Conservation (phyloP, 2,113 vertebrate genomes). For the Catharus fuscescens region DNA sequence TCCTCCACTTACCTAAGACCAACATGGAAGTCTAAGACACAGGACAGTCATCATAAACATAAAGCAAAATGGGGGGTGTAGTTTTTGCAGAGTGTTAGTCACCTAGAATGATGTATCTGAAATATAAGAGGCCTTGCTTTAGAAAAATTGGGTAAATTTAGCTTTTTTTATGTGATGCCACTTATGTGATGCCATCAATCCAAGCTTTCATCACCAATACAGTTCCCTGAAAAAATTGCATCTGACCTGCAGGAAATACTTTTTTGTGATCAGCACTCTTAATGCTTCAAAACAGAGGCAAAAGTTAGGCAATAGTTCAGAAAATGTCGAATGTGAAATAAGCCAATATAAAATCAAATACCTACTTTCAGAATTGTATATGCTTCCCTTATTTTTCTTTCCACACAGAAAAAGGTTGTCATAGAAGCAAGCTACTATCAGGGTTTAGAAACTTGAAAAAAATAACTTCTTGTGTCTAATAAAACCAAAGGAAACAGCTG, state of each 20-base stretch:
- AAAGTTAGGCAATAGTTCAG: neutral
- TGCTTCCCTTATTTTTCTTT: neutral
- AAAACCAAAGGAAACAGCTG: neutral
- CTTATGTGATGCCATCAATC: rapidly evolving
- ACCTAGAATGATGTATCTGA: slow-evolving; percentile 23
- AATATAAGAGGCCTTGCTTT: neutral
- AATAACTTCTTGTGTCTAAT: neutral
- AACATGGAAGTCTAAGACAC: neutral
- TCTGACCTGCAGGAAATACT: neutral
- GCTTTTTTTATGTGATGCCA: neutral
- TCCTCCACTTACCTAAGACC: neutral
- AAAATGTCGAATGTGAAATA: neutral
- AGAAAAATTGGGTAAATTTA: neutral
- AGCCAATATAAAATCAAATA: neutral
- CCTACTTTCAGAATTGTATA: neutral
- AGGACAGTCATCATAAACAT: neutral
- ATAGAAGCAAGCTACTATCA: neutral
- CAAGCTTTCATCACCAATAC: neutral
- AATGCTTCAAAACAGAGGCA: neutral
- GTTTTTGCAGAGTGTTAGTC: neutral
- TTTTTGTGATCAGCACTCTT: neutral
- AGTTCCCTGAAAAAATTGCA: neutral
- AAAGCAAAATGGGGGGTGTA: neutral
- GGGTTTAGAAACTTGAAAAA: neutral
- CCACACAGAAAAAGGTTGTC: neutral